Conservation (phyloP, 1,140 invertebrate genomes). For the Panagrolaimus sp. region DNA sequence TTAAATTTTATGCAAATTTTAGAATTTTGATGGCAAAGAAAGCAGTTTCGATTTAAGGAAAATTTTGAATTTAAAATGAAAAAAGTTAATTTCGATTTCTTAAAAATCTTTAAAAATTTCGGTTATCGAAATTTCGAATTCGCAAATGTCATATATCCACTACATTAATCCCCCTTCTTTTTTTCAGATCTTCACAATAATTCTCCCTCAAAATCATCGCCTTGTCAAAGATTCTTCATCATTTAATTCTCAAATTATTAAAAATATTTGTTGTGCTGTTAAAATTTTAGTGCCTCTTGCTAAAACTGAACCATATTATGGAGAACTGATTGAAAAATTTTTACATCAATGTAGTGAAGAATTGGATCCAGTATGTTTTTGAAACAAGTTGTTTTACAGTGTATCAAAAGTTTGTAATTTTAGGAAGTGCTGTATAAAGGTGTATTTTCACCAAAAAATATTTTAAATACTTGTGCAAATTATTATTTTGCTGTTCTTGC, state of each 20-base stretch:
- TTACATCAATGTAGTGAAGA: conserved; percentile 20
- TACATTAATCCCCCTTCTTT: too few species aligned
- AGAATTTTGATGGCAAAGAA: too few species aligned
- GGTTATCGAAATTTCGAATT: too few species aligned
- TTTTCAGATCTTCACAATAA: neutral
- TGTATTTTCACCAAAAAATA: conserved; percentile 23
- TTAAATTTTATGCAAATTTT: too few species aligned
- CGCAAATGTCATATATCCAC: too few species aligned
- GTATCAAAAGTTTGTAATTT: neutral
- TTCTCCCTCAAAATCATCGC: neutral
- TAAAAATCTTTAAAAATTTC: too few species aligned
- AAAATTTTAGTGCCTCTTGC: conserved; percentile 22
- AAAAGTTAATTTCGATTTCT: too few species aligned
- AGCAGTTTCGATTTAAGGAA: too few species aligned
- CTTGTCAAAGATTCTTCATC: neutral
- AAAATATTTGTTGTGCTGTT: conserved; percentile 15
- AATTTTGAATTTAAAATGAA: too few species aligned
- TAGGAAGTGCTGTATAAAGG: conserved; percentile 20
- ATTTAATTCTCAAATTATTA: neutral
- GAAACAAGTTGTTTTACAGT: neutral
- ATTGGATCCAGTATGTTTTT: conserved; percentile 7
- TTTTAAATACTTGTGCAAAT: conserved; percentile 18
- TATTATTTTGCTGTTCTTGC: conserved; percentile 26
- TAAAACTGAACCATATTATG: conserved; percentile 28
- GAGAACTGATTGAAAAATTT: conserved; percentile 26